Base-by-base conservation (phyloP, 2,888 invertebrate genomes). In the Gymnocheta viridis region DNA sequence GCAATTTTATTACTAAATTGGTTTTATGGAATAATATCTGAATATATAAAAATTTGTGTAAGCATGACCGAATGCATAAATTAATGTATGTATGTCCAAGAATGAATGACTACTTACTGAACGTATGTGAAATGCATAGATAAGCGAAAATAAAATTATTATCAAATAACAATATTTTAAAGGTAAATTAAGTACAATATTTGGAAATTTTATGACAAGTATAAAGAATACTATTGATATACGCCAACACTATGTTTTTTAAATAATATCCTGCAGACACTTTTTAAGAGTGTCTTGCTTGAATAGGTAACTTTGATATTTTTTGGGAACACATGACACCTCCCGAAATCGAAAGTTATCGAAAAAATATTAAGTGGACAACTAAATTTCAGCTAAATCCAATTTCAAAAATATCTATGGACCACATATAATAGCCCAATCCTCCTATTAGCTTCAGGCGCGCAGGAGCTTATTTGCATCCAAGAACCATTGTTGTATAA, bases 1-100 rank as follows among this genome's bases (percentile, higher is more conserved):
- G 87, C 87, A 90, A 90, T 89, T 90, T 91, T 91, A 91, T 90
- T 89, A 89, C 88, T 87, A 88, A 90, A 91, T 90, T 90, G 90
- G 80, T 85, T 87, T 85, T 85, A 86, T 84, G 79, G 82, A 88
- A 89, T 88, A 86, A 86, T 86, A 78, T 60, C 70, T 62, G 47
- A 24, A 56, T 47, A 56, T 38, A 62, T 35, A 82, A 38, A 24
- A 7, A 24, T 64, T 24, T 51, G 14, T 1, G 54, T 32, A 49
- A 14, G 47, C 41, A 58, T 14, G 58, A 35, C 17, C 19, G 7
- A 44, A 44, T 38, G 38, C 12, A 14, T 38, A 38, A 38, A 38
- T 2, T 44, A 17, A n/a, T 49, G 64, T 41, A 41, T 67, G 29
- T 19, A 66, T 56, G 32, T 22, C 49, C 19, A 24, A n/a, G 24